Evolutionary conservation across 2,888 invertebrate species (phyloP).

Genomic region (Quadroppia sp.): DNA sequence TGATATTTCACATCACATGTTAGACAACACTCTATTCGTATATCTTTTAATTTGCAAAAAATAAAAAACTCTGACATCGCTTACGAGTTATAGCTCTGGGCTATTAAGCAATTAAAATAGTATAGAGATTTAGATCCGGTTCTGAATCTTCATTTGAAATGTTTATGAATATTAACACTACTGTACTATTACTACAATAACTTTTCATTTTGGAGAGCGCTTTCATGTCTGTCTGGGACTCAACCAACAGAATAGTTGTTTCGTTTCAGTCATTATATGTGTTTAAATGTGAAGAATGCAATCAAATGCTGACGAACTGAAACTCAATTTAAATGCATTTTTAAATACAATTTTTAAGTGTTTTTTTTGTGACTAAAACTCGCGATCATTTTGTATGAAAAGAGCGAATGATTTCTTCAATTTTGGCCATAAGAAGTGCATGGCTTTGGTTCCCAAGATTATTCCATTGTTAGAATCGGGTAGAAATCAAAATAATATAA

Average conservation of each 20-base stretch:
- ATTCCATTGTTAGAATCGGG: conserved; percentile 22
- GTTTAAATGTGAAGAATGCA: neutral
- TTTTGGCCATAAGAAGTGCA: neutral
- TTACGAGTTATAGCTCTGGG: conserved; percentile 18
- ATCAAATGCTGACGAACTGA: neutral
- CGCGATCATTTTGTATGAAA: conserved; percentile 6
- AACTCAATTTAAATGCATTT: neutral
- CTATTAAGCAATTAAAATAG: conserved; percentile 30
- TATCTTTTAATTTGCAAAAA: conserved; percentile 29
- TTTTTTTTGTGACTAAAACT: neutral
- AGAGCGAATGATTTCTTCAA: neutral
- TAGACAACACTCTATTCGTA: no score
- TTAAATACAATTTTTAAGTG: neutral
- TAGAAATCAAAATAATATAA: conserved; percentile 7
- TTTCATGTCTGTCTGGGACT: neutral
- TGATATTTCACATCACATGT: neutral
- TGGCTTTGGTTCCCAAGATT: neutral
- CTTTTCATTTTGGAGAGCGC: neutral
- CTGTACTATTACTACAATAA: neutral
- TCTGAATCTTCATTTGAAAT: conserved; percentile 2
- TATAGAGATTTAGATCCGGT: conserved; percentile 20
- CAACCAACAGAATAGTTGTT: neutral
- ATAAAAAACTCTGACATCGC: conserved; percentile 24
- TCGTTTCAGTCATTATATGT: neutral
- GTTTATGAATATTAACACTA: conserved; percentile 31